Conservation (phyloP, 2,797 vertebrate genomes). For the Kryptopterus vitreolus region DNA sequence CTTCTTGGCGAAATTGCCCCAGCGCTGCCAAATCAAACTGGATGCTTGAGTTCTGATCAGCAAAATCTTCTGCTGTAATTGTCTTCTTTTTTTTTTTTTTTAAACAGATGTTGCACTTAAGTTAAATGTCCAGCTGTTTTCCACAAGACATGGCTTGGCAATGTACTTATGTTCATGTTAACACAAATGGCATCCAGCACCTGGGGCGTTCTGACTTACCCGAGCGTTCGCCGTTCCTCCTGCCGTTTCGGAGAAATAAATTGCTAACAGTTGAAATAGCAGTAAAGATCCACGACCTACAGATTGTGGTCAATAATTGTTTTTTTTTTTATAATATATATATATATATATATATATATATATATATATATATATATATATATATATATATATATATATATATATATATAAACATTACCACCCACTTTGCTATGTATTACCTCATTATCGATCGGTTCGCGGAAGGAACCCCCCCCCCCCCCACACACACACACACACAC, state of each 20-base stretch:
- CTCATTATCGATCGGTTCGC: conserved; percentile 28
- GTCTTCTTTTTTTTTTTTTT: conserved; percentile 20
- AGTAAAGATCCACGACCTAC: conserved; percentile 23
- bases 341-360: too few relatives aligned
- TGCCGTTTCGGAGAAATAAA: conserved; percentile 44
- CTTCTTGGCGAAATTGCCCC: background rate
- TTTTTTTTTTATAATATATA: too few relatives aligned
- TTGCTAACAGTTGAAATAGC: conserved; percentile 48
- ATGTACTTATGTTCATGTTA: conserved; percentile 48
- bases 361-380: too few relatives aligned
- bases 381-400: too few relatives aligned
- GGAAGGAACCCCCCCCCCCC: too few relatives aligned
- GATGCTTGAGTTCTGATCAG: conserved; percentile 34
- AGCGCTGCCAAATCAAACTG: conserved; percentile 15
- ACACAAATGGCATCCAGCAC: conserved; percentile 57
- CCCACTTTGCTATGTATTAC: conserved; percentile 11
- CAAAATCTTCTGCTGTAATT: conserved; percentile 36
- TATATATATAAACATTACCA: too few relatives aligned
- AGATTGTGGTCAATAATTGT: background rate
- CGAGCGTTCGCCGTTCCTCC: conserved; percentile 50
- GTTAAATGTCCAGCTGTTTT: conserved; percentile 54
- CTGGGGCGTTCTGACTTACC: conserved; percentile 49
- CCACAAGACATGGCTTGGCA: conserved; percentile 44
- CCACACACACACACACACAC: too few relatives aligned
- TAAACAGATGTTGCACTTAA: conserved; percentile 40